These are phyloP conservation scores for Hippolais icterina DNA, from an alignment of 2,113 vertebrate species.

Conservation along the genomic window DNA sequence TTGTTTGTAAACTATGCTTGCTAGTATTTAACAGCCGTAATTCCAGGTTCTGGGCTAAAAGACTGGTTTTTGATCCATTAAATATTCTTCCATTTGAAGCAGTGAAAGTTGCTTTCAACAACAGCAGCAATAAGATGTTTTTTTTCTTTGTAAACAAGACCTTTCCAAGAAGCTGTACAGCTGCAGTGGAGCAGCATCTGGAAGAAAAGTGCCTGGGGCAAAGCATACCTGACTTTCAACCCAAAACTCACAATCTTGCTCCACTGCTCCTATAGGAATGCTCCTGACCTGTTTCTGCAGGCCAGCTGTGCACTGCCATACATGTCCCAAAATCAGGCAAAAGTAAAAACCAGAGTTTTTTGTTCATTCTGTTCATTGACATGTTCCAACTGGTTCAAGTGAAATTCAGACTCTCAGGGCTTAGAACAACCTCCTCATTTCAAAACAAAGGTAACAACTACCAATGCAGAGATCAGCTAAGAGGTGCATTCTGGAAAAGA, in stretches of 20 bases:
- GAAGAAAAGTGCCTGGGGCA: background rate
- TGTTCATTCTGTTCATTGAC: background rate
- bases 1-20: background rate
- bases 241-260: background rate
- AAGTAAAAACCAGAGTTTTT: background rate
- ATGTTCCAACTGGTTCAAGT: background rate
- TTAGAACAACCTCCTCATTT: background rate
- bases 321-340: background rate
- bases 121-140: background rate
- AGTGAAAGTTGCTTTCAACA: background rate
- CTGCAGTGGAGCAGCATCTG: background rate
- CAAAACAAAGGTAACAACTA: background rate
- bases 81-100: background rate
- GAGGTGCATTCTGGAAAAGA: slow-evolving; percentile 24
- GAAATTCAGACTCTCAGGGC: background rate
- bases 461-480: background rate
- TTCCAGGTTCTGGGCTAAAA: background rate
- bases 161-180: background rate
- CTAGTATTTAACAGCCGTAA: background rate
- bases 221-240: background rate
- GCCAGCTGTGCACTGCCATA: background rate
- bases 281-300: background rate
- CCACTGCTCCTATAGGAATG: background rate
- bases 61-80: background rate
- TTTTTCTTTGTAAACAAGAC: background rate